Evolutionary conservation across 2,888 invertebrate genomes (phyloP).

Genomic region (Chironomus riparius): DNA sequence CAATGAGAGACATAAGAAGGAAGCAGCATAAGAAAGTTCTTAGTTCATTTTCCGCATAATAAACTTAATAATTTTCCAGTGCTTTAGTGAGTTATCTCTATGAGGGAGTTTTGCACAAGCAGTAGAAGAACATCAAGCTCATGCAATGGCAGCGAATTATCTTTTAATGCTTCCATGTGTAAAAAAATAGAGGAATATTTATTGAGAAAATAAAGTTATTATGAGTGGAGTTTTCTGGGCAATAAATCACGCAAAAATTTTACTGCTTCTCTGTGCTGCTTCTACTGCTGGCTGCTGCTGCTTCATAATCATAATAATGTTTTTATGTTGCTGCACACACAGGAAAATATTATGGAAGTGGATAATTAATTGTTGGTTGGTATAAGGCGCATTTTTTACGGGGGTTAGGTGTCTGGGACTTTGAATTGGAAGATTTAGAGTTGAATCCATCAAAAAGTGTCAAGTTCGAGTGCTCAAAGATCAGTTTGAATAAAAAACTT

Average conservation of each 20-base stretch:
- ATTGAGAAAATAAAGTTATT: constrained; percentile 23
- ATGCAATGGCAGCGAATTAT: constrained; percentile 9
- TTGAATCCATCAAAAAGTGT: too few species aligned
- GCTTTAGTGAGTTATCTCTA: constrained; percentile 23
- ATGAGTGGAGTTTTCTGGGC: constrained; percentile 22
- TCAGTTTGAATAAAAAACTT: too few species aligned
- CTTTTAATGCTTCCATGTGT: constrained; percentile 18
- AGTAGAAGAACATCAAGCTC: not conserved
- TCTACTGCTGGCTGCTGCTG: not conserved
- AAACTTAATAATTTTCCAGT: constrained; percentile 25
- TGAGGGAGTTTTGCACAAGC: not conserved
- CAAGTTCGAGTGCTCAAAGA: too few species aligned
- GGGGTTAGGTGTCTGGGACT: too few species aligned
- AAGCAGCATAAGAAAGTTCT: constrained; percentile 5
- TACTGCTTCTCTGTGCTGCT: not conserved
- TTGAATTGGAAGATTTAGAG: too few species aligned
- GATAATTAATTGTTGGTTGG: not conserved
- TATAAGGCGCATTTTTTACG: too few species aligned
- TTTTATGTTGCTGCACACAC: not conserved
- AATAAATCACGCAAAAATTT: constrained; percentile 18
- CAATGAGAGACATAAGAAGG: too few species aligned
- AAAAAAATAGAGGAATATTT: constrained; percentile 16
- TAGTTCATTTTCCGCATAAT: constrained; percentile 27
- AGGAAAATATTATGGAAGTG: not conserved
- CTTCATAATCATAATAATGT: not conserved